A percentile compares a stretch with the other conserved stretches of the same genome.
phyloP scores from a whole-genome alignment of 2,888 invertebrate genomes.

The Orchestes rusci region DNA sequence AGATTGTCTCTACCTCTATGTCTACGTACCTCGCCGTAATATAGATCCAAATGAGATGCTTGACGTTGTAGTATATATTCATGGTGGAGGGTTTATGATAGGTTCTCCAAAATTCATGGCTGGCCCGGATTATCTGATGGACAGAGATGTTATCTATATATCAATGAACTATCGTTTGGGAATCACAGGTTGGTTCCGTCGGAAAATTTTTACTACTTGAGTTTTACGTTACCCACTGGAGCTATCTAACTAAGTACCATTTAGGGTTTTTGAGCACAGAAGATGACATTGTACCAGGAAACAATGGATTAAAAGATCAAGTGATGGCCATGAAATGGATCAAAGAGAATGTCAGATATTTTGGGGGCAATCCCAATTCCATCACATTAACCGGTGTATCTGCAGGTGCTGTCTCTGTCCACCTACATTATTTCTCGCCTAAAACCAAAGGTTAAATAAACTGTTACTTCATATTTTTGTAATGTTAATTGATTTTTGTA shows the following conservation, averaged over 20 bases:
- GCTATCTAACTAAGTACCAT: conserved; percentile 11
- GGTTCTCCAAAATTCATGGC: conserved; percentile 43
- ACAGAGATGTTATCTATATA: conserved; percentile 38
- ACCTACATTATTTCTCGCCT: conserved; percentile 39
- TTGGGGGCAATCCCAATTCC: conserved; percentile 40
- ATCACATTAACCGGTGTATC: conserved; percentile 39
- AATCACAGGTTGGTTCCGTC: conserved; percentile 34
- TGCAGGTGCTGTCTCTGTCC: conserved; percentile 41
- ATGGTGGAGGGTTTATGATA: conserved; percentile 46
- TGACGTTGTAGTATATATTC: conserved; percentile 45
- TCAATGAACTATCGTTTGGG: conserved; percentile 38
- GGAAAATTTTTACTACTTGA: too few relatives aligned
- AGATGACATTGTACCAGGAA: conserved; percentile 39
- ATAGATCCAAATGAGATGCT: conserved; percentile 39
- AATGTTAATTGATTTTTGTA: conserved; percentile 28
- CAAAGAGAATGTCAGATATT: conserved; percentile 37
- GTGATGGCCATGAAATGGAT: conserved; percentile 38
- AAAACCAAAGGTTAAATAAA: conserved; percentile 32
- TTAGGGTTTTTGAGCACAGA: conserved; percentile 40
- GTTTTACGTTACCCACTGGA: too few relatives aligned
- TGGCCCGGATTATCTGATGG: conserved; percentile 42
- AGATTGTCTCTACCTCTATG: conserved; percentile 59
- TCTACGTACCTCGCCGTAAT: conserved; percentile 51
- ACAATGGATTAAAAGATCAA: conserved; percentile 42
- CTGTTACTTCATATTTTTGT: not conserved